Conservation (phyloP, 2,888 invertebrate species). For the Plagodis dolabraria region DNA sequence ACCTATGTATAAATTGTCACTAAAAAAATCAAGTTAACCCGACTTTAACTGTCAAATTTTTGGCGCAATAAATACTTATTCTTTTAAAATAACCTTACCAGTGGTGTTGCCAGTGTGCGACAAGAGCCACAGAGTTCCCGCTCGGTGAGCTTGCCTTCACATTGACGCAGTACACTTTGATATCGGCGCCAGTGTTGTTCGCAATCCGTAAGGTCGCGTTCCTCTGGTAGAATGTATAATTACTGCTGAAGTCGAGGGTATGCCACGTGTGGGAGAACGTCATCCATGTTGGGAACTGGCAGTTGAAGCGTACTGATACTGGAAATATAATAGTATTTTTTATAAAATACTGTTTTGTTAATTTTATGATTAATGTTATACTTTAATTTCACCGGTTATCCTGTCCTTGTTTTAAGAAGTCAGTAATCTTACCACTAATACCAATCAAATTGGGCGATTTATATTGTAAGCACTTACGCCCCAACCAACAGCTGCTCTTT, state of each 20-base stretch:
- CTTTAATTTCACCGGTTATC: no score
- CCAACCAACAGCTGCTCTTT: no score
- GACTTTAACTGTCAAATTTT: no score
- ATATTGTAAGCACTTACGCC: no score
- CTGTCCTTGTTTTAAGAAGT: no score
- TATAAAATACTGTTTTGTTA: background rate
- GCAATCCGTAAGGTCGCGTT: conserved; percentile 90
- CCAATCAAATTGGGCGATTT: no score
- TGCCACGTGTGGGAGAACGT: conserved; percentile 94
- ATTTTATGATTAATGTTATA: no score
- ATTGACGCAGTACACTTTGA: conserved; percentile 88
- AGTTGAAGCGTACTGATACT: conserved; percentile 90
- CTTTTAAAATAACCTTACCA: conserved; percentile 58
- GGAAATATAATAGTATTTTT: conserved; percentile 47
- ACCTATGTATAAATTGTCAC: no score
- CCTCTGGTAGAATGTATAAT: conserved; percentile 93
- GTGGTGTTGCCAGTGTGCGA: conserved; percentile 84
- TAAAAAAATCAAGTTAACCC: no score
- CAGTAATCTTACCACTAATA: no score
- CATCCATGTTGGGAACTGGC: conserved; percentile 95
- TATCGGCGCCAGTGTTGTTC: conserved; percentile 86
- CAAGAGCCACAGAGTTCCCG: conserved; percentile 80
- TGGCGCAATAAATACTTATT: no score
- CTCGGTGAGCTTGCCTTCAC: conserved; percentile 83
- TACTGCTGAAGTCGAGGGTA: conserved; percentile 93